Conservation (phyloP, 2,797 vertebrate genomes). For the Hoplostethus atlanticus region DNA sequence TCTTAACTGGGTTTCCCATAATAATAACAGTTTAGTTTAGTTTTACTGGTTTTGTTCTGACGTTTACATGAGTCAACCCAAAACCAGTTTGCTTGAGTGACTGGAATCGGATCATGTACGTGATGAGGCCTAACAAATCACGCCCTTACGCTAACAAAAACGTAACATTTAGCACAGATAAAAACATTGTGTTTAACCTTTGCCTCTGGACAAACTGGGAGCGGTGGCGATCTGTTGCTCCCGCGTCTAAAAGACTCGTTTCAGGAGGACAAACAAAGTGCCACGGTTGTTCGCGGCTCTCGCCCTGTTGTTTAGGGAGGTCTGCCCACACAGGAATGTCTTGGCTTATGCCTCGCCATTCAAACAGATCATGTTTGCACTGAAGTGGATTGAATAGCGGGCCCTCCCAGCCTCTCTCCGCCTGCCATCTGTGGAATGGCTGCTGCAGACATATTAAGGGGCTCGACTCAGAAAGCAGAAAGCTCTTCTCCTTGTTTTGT, state of each 20-base stretch:
- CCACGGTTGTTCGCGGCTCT: conserved; percentile 58
- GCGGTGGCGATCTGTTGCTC: conserved; percentile 25
- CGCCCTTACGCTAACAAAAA: neutral
- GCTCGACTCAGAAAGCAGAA: conserved; percentile 52
- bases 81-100: conserved; percentile 1
- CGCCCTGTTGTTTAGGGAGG: conserved; percentile 65
- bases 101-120: conserved; percentile 9
- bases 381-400: conserved; percentile 71
- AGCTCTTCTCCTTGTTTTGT: conserved; percentile 56
- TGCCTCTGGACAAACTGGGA: conserved; percentile 36
- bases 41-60: too few species aligned
- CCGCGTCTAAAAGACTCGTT: conserved; percentile 37
- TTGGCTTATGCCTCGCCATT: conserved; percentile 71
- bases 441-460: conserved; percentile 63
- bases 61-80: too few species aligned
- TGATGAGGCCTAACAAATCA: neutral
- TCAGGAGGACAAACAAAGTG: conserved; percentile 68
- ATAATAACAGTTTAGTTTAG: too few species aligned
- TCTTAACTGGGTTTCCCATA: too few species aligned
- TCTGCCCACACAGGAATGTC: conserved; percentile 81
- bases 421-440: conserved; percentile 78
- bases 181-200: conserved; percentile 51
- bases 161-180: neutral
- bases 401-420: conserved; percentile 58
- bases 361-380: conserved; percentile 78